phyloP scores from a whole-genome alignment of 2,888 invertebrate species.

The Chaetogeoica ovagalla region DNA sequence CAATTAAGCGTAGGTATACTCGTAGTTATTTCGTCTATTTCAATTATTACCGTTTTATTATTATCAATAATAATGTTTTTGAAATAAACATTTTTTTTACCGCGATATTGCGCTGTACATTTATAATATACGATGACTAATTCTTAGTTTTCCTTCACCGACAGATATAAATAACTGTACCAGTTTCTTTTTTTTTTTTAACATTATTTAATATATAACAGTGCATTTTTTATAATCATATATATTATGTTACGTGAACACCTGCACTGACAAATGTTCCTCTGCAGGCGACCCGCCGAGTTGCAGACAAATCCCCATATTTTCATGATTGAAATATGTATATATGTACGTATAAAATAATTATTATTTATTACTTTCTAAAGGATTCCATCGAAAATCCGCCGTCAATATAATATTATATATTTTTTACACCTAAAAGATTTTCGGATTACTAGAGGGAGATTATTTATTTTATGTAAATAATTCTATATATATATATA shows the following conservation, averaged over 20 bases:
- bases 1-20: no score
- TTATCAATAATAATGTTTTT: no score
- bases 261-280: not conserved
- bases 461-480: not conserved
- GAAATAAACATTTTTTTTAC: no score
- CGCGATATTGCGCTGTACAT: no score
- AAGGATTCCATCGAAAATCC: not conserved
- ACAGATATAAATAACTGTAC: constrained; percentile 2
- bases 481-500: not conserved
- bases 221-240: no score
- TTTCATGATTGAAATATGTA: not conserved
- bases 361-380: constrained; percentile 33
- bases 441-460: not conserved
- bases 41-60: no score
- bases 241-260: no score
- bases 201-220: constrained; percentile 6
- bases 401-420: not conserved
- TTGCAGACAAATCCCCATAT: not conserved
- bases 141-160: no score
- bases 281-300: constrained; percentile 13
- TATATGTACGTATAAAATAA: not conserved
- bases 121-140: no score
- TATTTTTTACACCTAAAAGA: not conserved
- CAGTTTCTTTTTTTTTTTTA: constrained; percentile 25
- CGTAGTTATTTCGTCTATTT: no score